Evolutionary conservation across 2,888 invertebrate species (phyloP).

Genomic region (Eurytoma adleriae): DNA sequence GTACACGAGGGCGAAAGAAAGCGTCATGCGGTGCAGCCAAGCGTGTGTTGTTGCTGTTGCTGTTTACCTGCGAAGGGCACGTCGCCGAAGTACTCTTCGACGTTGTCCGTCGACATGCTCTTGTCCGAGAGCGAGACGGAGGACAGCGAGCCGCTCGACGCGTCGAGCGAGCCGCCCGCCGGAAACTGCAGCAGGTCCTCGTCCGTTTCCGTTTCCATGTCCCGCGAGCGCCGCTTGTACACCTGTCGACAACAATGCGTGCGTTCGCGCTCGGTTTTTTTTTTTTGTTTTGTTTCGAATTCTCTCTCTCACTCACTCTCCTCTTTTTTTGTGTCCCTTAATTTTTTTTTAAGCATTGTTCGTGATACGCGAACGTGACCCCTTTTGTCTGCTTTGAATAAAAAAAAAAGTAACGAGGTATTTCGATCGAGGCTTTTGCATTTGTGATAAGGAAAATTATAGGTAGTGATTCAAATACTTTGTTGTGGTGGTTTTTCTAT

Average conservation of each 20-base stretch:
- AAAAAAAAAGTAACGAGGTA: background rate
- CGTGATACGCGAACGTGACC: background rate
- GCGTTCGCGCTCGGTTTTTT: background rate
- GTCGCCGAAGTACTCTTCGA: conserved; percentile 91
- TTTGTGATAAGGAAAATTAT: too few relatives aligned
- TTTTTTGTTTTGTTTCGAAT: background rate
- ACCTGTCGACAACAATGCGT: conserved; percentile 78
- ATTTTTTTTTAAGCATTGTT: background rate
- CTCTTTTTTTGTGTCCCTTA: too few relatives aligned
- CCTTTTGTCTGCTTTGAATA: background rate
- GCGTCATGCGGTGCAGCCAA: conserved; percentile 77
- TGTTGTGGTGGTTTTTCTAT: too few relatives aligned
- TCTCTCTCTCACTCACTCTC: too few relatives aligned
- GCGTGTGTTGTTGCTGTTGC: conserved; percentile 73
- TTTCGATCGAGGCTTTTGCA: background rate
- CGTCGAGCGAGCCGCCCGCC: conserved; percentile 75
- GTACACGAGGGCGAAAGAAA: conserved; percentile 73
- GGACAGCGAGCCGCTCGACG: conserved; percentile 86
- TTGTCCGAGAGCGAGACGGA: conserved; percentile 84
- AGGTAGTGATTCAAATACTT: too few relatives aligned
- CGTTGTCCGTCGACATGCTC: conserved; percentile 89
- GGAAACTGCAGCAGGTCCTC: conserved; percentile 78
- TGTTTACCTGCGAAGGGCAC: conserved; percentile 90
- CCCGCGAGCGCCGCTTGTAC: conserved; percentile 89
- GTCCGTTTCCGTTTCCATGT: conserved; percentile 90